Percentiles rank a stretch among this genome's conserved stretches.
Evolutionary conservation across 1,140 invertebrate species (phyloP).

Genomic region (Drosophila guanche): DNA sequence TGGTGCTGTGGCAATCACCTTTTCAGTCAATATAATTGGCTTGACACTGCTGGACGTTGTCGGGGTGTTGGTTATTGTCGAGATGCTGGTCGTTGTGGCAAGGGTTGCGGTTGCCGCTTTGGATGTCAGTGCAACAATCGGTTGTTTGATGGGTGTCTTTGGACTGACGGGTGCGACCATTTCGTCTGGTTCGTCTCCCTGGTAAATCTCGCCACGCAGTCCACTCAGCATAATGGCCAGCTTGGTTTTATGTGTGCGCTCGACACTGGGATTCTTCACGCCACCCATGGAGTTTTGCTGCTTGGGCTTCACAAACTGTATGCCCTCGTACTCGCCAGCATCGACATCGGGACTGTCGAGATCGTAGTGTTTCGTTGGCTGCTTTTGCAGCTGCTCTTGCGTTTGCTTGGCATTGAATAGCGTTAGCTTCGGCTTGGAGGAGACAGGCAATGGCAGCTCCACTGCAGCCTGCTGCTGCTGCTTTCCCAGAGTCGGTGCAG

Average conservation of each 20-base stretch:
- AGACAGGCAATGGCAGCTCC: background rate
- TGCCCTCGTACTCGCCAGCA: slow-evolving; percentile 67
- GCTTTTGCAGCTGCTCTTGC: background rate
- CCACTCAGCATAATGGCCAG: slow-evolving; percentile 77
- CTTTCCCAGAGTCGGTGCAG: slow-evolving; percentile 35
- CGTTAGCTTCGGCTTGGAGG: slow-evolving; percentile 69
- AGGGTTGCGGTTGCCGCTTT: background rate
- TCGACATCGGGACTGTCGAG: slow-evolving; percentile 62
- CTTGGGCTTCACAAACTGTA: slow-evolving; percentile 80
- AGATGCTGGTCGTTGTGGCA: background rate
- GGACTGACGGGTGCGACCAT: slow-evolving; percentile 20
- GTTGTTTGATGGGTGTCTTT: slow-evolving; percentile 24
- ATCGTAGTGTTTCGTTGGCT: slow-evolving; percentile 23
- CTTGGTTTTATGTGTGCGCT: slow-evolving; percentile 78
- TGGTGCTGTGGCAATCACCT: background rate
- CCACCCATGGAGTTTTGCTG: slow-evolving; percentile 36
- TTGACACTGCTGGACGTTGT: slow-evolving; percentile 10
- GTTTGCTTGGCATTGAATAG: slow-evolving; percentile 68
- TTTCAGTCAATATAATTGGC: slow-evolving; percentile 26
- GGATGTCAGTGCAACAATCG: background rate
- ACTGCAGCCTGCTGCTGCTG: background rate
- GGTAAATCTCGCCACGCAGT: slow-evolving; percentile 73
- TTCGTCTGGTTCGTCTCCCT: slow-evolving; percentile 51
- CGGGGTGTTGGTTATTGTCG: slow-evolving; percentile 6
- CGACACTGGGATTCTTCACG: slow-evolving; percentile 56